Base-by-base conservation (phyloP, 2,888 invertebrate species). In the Dryobotodes eremita region DNA sequence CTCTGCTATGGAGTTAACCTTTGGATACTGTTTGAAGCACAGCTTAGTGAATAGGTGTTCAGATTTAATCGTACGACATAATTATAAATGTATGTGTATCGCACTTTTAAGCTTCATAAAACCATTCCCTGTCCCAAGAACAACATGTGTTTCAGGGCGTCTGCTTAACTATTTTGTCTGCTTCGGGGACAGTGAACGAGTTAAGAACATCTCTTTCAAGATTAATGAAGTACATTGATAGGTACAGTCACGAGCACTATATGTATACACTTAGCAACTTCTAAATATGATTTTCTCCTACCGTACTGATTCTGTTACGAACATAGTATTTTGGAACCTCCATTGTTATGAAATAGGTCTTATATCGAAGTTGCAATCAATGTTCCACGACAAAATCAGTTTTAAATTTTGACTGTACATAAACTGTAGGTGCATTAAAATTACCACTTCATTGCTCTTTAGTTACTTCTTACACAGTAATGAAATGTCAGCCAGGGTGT, bases 381-480 rank as follows among this genome's bases (percentile, higher is more conserved):
- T n/a, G n/a, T n/a, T n/a, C n/a, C n/a, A n/a, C n/a, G n/a, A n/a
- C n/a, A n/a, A n/a, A n/a, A n/a, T n/a, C n/a, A n/a, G n/a, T n/a
- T n/a, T n/a, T n/a, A n/a, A n/a, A n/a, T n/a, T n/a, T n/a, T n/a
- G n/a, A n/a, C n/a, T n/a, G 26, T 17, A 55, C 15, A 15, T 17
- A 15, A 6, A 36, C 4, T 23, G 11, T 75, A 17, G 1, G 20
- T 57, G 42, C 48, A 65, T 80, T 65, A 31, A 62, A n/a, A 65
- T 53, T 6, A 53, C 50, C 57, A 64, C 48, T 50, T 53, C 23
- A 62, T n/a, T 26, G n/a, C 7, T 15, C 15, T 42, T 61, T 59
- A 59, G 62, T 26, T 31, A 64, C 31, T 77, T 61, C 66, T 76
- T 53, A 61, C 31, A 57, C 7, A 80, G 65, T 42, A 66, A 83